Base-by-base conservation (phyloP, 2,113 vertebrate species). In the Hyla sarda region DNA sequence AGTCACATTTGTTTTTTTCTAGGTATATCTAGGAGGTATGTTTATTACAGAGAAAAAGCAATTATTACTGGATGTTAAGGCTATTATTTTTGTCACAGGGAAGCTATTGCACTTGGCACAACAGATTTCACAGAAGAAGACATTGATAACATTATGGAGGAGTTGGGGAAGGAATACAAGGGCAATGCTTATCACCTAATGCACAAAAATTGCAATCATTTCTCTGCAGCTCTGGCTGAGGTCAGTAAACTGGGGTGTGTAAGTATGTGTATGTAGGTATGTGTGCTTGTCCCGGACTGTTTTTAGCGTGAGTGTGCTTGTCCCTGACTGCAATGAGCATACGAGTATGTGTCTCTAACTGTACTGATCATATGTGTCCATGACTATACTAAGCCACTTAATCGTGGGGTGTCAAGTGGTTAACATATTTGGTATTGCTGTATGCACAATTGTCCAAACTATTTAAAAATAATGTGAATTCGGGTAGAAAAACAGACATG, bases 151-250 rank as follows among this genome's bases (percentile, higher is more conserved):
- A 97, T 98, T 90, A 96, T 97, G 94, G 96, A 97, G 90, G 96
- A 98, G 89, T 93, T 97, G n/a, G 96, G 95, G 17, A 97, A 95
- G 89, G 96, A 99, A 82, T 97, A 96, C 89, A 96, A 95, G 91
- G 96, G 96, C 56, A 96, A 95, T 0, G 95, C 96, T 0, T 97
- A 96, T 87, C 96, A 97, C 83, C 92, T 96, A 82, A 97, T 96
- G 96, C 96, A 97, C 92, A 96, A 97, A 91, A 97, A 98, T 92
- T 98, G 96, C 89, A 96, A 95, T 90, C 96, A 97, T 90, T 98
- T 98, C 90, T 96, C 96, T 60, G 95, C 96, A 88, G 95, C 95
- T n/a, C 91, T 97, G 87, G 96, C 96, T 88, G 95, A 98, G 95
- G 96, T 98, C 60, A 60, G 85, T 81, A 73, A 30, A 17, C 11